Conservation (phyloP, 1,140 invertebrate genomes). For the Subanguina moxae region DNA sequence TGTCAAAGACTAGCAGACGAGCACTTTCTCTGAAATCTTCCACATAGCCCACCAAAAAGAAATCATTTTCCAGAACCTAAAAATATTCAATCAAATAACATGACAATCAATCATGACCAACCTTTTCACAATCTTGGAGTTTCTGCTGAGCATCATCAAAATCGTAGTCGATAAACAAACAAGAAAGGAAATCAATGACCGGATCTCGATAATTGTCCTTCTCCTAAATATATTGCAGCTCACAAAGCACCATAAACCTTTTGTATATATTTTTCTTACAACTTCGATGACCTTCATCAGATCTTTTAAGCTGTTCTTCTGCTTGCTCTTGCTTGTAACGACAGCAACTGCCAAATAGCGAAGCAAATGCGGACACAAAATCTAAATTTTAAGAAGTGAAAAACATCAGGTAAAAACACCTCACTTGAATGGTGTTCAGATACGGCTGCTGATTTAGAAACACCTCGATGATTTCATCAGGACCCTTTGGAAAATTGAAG, state of each 20-base stretch:
- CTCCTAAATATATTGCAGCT: slow-evolving; percentile 66
- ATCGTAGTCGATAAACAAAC: slow-evolving; percentile 97
- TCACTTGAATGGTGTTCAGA: slow-evolving; percentile 73
- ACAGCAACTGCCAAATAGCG: slow-evolving; percentile 95
- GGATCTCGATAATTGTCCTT: slow-evolving; percentile 96
- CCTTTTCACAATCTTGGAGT: slow-evolving; percentile 78
- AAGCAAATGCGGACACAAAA: slow-evolving; percentile 95
- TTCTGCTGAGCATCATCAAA: slow-evolving; percentile 96
- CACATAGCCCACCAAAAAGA: slow-evolving; percentile 90
- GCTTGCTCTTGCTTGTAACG: slow-evolving; percentile 78
- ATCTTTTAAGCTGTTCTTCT: slow-evolving; percentile 85
- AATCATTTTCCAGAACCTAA: slow-evolving; percentile 82
- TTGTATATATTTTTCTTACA: slow-evolving; percentile 60
- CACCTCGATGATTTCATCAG: slow-evolving; percentile 84
- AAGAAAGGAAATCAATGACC: slow-evolving; percentile 97
- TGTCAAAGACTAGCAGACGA: slow-evolving; percentile 98
- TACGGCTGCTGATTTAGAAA: slow-evolving; percentile 86
- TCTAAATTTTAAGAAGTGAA: slow-evolving; percentile 66
- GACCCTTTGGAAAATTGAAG: slow-evolving; percentile 85
- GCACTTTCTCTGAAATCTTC: slow-evolving; percentile 98
- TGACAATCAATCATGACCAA: slow-evolving; percentile 7
- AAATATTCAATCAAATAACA: slow-evolving; percentile 26
- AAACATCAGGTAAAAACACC: slow-evolving; percentile 14
- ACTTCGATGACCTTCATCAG: slow-evolving; percentile 98
- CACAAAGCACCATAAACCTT: not conserved